Evolutionary conservation across 2,797 vertebrate genomes (phyloP).

Genomic region (Notamacropus eugenii): DNA sequence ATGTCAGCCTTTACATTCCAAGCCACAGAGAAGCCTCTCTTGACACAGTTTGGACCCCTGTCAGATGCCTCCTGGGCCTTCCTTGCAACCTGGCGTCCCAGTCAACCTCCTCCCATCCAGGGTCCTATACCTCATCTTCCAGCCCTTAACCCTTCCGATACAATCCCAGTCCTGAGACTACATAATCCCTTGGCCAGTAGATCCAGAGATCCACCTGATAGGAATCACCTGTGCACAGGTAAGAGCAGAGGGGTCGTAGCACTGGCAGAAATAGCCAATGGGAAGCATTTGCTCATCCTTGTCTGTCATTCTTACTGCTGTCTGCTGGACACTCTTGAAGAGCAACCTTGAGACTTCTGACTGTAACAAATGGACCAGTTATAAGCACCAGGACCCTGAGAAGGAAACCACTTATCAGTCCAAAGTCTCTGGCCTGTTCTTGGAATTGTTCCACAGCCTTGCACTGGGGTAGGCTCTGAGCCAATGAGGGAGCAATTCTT

Average conservation of each 20-base stretch:
- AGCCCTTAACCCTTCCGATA: background rate
- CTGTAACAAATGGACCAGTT: background rate
- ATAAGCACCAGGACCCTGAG: background rate
- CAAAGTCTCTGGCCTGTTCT: background rate
- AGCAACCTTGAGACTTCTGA: background rate
- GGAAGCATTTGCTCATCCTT: background rate
- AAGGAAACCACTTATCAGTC: background rate
- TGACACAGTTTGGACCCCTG: background rate
- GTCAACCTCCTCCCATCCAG: background rate
- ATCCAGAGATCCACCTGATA: background rate
- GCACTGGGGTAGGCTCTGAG: background rate
- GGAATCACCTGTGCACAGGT: background rate
- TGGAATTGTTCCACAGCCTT: background rate
- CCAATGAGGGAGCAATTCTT: background rate
- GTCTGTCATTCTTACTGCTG: background rate
- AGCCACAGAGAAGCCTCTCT: background rate
- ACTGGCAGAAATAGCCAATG: background rate
- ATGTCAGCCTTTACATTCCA: background rate
- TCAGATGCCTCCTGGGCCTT: background rate
- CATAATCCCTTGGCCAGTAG: background rate
- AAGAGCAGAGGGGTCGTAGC: background rate
- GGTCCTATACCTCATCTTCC: background rate
- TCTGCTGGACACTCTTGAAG: background rate
- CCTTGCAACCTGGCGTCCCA: background rate
- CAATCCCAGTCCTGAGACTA: background rate